Base-by-base conservation (phyloP, 2,113 vertebrate species). In the Mustela lutreola region DNA sequence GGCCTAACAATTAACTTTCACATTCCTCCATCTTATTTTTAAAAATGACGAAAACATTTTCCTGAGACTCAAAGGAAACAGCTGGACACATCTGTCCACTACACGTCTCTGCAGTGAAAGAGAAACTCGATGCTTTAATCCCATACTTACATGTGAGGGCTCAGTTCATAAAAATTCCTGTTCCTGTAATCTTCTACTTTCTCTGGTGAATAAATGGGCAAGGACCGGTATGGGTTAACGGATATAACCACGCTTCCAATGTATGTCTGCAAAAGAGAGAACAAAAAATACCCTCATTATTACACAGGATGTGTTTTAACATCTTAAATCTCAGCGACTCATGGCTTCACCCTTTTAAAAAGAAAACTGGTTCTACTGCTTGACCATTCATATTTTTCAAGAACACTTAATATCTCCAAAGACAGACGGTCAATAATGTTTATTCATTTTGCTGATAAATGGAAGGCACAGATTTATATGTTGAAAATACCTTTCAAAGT, bases 151-250 rank as follows among this genome's bases (percentile, higher is more conserved):
- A 99, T 99, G 98, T 99, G 99, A 97, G 99, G 99, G 98, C 99
- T 99, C 96, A 99, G 99, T 97, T 99, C 99, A 94, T 99, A 99
- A 93, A 99, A 99, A 98, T 99, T 99, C 97, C 99, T 99, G 98
- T 99, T 99, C 98, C 99, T 99, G 97, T 99, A 99, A 96, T 99
- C 99, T 98, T 99, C 99, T 97, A 99, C 99, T 98, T 99, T 99
- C 81, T 99, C 99, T 15, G 99, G 99, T 22, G 99, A 99, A 98
- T 99, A 99, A 99, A 99, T 99, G 93, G 99, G 99, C 81, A 99
- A 98, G 42, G 99, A 95, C 94, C 99, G 99, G 98, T 99, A 99
- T 28, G 99, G 99, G 98, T 99, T 99, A 98, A 99, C 98, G 18
- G 99, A 99, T 99, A 99, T 99, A 94, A 99, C 99, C 99, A 99